phyloP scores from a whole-genome alignment of 2,888 invertebrate genomes.

The Tinea pellionella region DNA sequence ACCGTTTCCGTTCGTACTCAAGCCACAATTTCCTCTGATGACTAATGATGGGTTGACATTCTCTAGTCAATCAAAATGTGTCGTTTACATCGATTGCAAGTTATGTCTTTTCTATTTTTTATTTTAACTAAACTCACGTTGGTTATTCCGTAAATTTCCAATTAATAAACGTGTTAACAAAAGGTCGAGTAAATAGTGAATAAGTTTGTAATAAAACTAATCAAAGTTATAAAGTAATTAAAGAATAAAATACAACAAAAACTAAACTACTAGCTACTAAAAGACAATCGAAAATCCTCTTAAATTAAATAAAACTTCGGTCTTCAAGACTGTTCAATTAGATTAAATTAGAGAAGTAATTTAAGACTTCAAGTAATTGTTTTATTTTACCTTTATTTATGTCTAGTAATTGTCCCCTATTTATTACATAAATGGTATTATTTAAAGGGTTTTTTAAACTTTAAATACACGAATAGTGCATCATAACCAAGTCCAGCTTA shows the following conservation, averaged over 20 bases:
- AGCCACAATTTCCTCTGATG: constrained; percentile 8
- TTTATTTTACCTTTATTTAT: constrained; percentile 1
- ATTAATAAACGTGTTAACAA: too few species aligned
- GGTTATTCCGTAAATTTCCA: too few species aligned
- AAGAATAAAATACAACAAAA: not conserved
- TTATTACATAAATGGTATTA: not conserved
- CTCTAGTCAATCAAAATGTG: not conserved
- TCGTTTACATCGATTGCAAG: not conserved
- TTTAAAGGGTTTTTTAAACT: not conserved
- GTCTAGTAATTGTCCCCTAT: not conserved
- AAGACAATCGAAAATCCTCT: too few species aligned
- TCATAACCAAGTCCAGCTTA: too few species aligned
- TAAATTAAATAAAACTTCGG: too few species aligned
- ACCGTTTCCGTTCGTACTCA: constrained; percentile 1
- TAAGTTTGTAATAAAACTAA: not conserved
- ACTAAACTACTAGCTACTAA: too few species aligned
- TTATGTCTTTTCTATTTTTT: not conserved
- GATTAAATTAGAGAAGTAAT: too few species aligned
- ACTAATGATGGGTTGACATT: constrained; percentile 7
- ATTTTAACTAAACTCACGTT: too few species aligned
- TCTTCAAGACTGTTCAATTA: too few species aligned
- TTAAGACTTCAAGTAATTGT: not conserved
- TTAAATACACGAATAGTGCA: too few species aligned
- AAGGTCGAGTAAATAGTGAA: too few species aligned
- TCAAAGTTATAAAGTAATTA: not conserved